These are phyloP conservation scores for Parelbella ahira DNA, from an alignment of 2,888 invertebrate species.

Conservation along the genomic window DNA sequence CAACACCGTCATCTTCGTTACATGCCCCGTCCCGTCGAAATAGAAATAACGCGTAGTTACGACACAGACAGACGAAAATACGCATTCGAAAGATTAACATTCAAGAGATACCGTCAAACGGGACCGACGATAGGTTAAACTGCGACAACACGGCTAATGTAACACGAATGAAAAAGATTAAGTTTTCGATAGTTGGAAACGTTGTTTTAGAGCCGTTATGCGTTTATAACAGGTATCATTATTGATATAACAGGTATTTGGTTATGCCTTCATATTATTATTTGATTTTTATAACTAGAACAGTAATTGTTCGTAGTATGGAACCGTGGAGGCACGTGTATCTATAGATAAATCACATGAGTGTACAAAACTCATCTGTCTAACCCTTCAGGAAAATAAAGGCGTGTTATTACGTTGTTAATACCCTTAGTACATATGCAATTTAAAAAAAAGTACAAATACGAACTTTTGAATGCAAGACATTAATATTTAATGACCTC, in stretches of 20 bases:
- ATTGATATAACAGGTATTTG: not conserved
- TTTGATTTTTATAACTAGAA: too few species aligned
- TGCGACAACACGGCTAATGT: conserved; percentile 21
- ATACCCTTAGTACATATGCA: too few species aligned
- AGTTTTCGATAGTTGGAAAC: conserved; percentile 5
- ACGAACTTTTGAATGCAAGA: too few species aligned
- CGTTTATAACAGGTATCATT: not conserved
- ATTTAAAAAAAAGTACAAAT: too few species aligned
- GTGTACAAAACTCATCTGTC: too few species aligned
- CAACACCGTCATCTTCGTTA: conserved; percentile 36
- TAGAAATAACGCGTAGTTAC: conserved; percentile 19
- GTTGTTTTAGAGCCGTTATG: conserved; percentile 14
- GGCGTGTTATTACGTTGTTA: too few species aligned
- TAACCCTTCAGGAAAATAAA: too few species aligned
- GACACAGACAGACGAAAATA: conserved; percentile 16
- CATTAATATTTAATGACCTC: too few species aligned
- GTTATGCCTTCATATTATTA: too few species aligned
- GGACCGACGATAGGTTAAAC: conserved; percentile 18
- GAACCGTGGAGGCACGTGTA: too few species aligned
- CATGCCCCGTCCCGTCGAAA: conserved; percentile 27
- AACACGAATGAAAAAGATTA: conserved; percentile 15
- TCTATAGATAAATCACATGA: too few species aligned
- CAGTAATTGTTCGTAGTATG: too few species aligned
- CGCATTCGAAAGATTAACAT: conserved; percentile 21
- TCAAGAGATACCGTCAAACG: conserved; percentile 18